phyloP scores from a whole-genome alignment of 2,888 invertebrate species.

The Trisateles emortualis region DNA sequence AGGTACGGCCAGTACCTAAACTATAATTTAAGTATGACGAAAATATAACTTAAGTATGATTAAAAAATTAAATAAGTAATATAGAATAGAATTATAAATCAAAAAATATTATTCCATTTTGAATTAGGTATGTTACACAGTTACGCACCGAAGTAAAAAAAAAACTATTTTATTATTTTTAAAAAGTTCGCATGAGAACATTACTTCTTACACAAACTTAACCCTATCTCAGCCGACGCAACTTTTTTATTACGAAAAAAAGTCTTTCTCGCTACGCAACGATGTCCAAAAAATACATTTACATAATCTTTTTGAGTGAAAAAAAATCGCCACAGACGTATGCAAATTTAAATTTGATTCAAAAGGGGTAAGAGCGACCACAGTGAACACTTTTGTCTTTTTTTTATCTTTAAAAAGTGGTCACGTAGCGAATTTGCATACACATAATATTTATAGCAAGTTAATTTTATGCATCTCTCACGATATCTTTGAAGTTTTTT shows the following conservation, averaged over 20 bases:
- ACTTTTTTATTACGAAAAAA: slow-evolving; percentile 64
- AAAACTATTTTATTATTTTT: background rate
- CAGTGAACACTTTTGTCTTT: slow-evolving; percentile 53
- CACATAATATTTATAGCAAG: slow-evolving; percentile 57
- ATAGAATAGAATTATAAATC: too few species aligned
- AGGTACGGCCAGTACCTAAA: too few species aligned
- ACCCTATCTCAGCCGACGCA: slow-evolving; percentile 46
- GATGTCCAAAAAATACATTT: slow-evolving; percentile 82
- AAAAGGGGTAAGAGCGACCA: slow-evolving; percentile 70
- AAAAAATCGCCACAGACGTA: slow-evolving; percentile 81
- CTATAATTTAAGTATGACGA: too few species aligned
- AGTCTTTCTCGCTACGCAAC: slow-evolving; percentile 54
- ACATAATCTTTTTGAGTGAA: slow-evolving; percentile 76
- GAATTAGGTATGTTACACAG: too few species aligned
- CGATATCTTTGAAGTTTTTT: slow-evolving; percentile 64
- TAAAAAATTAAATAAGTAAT: too few species aligned
- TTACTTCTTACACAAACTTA: slow-evolving; percentile 39
- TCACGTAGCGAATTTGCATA: slow-evolving; percentile 76
- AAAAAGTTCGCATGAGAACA: slow-evolving; percentile 50
- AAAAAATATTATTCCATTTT: too few species aligned
- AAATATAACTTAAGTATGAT: too few species aligned
- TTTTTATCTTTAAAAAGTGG: slow-evolving; percentile 74
- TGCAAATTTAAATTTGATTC: slow-evolving; percentile 73
- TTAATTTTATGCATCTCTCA: slow-evolving; percentile 80
- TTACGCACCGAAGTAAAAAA: too few species aligned